Base-by-base conservation (phyloP, 2,888 invertebrate genomes). In the Thereva nobilitata region DNA sequence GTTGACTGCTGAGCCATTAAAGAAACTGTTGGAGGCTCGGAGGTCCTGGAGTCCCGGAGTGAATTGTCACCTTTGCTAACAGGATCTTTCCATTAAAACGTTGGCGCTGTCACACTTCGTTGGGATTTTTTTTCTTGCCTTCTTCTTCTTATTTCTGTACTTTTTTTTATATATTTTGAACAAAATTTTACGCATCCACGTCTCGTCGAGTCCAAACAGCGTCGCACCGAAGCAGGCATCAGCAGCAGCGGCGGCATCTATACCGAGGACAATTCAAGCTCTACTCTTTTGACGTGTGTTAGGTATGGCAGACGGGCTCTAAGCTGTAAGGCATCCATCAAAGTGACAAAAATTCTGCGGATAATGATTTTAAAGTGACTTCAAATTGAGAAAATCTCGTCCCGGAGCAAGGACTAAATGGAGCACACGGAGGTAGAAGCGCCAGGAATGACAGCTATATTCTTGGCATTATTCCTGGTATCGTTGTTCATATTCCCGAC, bases 321-420 rank as follows among this genome's bases (percentile, higher is more conserved):
- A 61, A n/a, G 35, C 34, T n/a, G 50, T 50, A 41, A 61, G 50
- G 42, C 41, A 50, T 61, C 50, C 61, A 50, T 61, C 61, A 61
- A 61, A 61, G 23, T 61, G 61, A 61, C 61, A 41, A 41, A 59
- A 47, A 8, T 56, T 37, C 38, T 38, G 45, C 61, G 23, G n/a
- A 38, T 61, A 61, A 50, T 40, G 61, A 61, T 61, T 61, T 50
- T 61, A 40, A 61, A 61, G 61, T 61, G 49, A 61, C 50, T 61
- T 12, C 34, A 40, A 50, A 61, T 61, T 50, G 61, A 40, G 50
- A 61, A 50, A 23, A 61, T 40, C 53, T 53, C 23, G 23, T 38
- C 10, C n/a, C 38, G 37, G 37, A 10, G 38, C 10, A n/a, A 10
- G 53, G 52, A 52, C n/a, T 52, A 35, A 35, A 52, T 7, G 35